Conservation (phyloP, 2,113 vertebrate species). For the Sphaerodactylus townsendi region DNA sequence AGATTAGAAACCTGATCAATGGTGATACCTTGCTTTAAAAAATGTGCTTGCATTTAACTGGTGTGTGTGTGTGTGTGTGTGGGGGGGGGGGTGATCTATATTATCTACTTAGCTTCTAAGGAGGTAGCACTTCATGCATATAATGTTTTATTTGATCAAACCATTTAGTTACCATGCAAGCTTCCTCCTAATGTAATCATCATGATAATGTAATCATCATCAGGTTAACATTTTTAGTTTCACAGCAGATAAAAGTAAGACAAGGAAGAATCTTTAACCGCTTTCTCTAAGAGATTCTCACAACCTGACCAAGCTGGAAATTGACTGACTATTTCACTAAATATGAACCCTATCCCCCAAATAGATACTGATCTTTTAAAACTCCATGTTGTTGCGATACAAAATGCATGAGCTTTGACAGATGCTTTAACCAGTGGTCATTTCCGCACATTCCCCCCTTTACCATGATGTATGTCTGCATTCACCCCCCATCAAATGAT, state of each 20-base stretch:
- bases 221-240: conserved; percentile 22
- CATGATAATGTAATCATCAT: too few species aligned
- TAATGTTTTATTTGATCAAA: conserved; percentile 7
- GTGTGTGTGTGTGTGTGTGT: too few species aligned
- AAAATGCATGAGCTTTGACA: background rate
- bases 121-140: fast-evolving
- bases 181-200: background rate
- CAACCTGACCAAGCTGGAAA: fast-evolving
- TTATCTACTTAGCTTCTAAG: background rate
- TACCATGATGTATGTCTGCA: too few species aligned
- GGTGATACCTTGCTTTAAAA: background rate
- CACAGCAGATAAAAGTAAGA: background rate
- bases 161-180: background rate
- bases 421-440: too few species aligned
- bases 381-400: background rate
- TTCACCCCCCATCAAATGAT: too few species aligned
- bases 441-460: too few species aligned
- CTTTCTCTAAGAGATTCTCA: fast-evolving
- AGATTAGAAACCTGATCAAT: background rate
- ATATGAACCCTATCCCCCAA: too few species aligned
- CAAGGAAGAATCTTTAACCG: background rate
- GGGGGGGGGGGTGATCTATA: too few species aligned
- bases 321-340: background rate
- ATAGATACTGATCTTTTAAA: background rate
- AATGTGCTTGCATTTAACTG: too few species aligned